Evolutionary conservation across 1,140 invertebrate genomes (phyloP).

Genomic region (Brachionus plicatilis): DNA sequence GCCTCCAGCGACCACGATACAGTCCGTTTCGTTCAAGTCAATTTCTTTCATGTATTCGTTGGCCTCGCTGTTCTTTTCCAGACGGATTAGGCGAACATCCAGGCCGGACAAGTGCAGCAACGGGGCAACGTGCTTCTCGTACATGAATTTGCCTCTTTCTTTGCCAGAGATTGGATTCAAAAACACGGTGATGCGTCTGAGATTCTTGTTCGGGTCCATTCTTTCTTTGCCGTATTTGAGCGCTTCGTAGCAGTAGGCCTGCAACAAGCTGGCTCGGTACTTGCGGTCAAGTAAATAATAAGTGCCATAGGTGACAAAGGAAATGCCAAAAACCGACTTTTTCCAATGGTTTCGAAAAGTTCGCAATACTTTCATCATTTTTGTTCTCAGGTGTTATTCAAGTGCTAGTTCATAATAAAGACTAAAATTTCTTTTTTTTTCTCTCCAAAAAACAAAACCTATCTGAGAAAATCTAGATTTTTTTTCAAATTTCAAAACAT

Average conservation of each 20-base stretch:
- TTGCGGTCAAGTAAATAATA: slow-evolving; percentile 28
- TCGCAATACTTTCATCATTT: slow-evolving; percentile 14
- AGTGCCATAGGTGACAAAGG: not conserved
- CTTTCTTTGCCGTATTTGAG: slow-evolving; percentile 11
- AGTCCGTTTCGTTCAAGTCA: slow-evolving; percentile 24
- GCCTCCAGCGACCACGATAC: slow-evolving; percentile 27
- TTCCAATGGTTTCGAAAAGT: slow-evolving; percentile 36
- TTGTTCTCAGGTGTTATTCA: not conserved
- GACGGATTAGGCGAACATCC: slow-evolving; percentile 12
- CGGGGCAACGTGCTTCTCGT: slow-evolving; percentile 13
- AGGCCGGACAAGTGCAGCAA: slow-evolving; percentile 17
- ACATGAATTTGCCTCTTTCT: slow-evolving; percentile 23
- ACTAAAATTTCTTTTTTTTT: not conserved
- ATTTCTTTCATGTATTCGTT: slow-evolving; percentile 31
- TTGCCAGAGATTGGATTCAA: slow-evolving; percentile 15
- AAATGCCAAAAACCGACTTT: slow-evolving; percentile 23
- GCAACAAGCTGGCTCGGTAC: not conserved
- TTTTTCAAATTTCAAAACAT: slow-evolving; percentile 30
- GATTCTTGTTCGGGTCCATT: not conserved
- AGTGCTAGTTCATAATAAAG: not conserved
- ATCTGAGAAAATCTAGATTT: not conserved
- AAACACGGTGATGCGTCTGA: not conserved
- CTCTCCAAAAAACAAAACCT: not conserved
- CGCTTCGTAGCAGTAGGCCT: slow-evolving; percentile 26
- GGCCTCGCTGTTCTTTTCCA: slow-evolving; percentile 25